Evolutionary conservation across 2,797 vertebrate species (phyloP).

Genomic region (Graptemys geographica): DNA sequence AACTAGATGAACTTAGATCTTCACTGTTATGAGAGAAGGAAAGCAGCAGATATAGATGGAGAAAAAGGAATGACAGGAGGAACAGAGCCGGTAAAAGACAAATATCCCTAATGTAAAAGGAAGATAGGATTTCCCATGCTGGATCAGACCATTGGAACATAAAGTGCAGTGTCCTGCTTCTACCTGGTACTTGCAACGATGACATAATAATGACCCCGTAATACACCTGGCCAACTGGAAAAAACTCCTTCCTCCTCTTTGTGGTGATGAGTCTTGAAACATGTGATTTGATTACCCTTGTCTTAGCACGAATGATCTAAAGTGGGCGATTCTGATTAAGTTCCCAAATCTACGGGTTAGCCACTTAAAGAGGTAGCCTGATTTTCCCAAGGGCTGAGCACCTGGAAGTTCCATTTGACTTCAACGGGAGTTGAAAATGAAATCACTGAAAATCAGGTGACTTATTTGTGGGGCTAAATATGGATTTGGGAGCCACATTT

Average conservation of each 20-base stretch:
- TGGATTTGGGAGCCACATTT: background rate
- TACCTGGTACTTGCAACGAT: background rate
- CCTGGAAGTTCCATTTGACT: background rate
- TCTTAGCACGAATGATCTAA: rapidly evolving
- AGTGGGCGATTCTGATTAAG: background rate
- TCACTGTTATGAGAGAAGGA: background rate
- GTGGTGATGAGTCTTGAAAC: background rate
- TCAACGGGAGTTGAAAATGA: too few relatives aligned
- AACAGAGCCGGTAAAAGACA: background rate
- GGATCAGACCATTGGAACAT: rapidly evolving
- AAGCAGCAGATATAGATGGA: rapidly evolving
- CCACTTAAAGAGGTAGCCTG: background rate
- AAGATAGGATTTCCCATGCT: background rate
- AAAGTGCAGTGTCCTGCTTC: background rate
- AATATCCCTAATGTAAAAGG: background rate
- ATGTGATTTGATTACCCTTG: background rate
- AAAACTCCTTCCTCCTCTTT: background rate
- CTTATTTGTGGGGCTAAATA: background rate
- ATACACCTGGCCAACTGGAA: rapidly evolving
- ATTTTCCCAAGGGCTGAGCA: rapidly evolving
- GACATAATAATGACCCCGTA: background rate
- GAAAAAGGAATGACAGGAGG: background rate
- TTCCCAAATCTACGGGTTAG: background rate
- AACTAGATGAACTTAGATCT: background rate
- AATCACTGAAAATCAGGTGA: background rate